Percentiles rank a stretch among this genome's conserved stretches.
Conservation (phyloP, 2,113 vertebrate genomes). For the Psilopogon haemacephalus region DNA sequence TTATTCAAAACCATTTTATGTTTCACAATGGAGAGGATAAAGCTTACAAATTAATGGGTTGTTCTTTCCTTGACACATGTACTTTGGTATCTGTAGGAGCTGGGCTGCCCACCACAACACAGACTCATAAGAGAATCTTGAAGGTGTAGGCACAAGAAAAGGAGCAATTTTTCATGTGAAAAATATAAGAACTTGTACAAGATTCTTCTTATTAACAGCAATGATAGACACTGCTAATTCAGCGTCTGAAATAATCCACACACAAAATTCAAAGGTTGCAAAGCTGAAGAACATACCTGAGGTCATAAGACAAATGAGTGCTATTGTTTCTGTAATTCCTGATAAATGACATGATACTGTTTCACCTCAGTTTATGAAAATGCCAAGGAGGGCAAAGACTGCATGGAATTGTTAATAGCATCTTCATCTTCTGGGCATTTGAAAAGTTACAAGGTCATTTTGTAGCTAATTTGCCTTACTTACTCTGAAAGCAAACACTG, state of each 20-base stretch:
- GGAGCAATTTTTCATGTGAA: not conserved
- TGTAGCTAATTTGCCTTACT: not conserved
- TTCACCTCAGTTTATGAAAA: not conserved
- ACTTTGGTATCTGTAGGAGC: not conserved
- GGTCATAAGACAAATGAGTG: not conserved
- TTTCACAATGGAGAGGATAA: not conserved
- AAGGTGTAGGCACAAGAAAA: constrained; percentile 9
- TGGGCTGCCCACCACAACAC: constrained; percentile 8
- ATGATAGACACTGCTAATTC: not conserved
- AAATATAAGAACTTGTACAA: not conserved
- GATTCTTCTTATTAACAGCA: not conserved
- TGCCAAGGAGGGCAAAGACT: not conserved
- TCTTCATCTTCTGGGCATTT: not conserved
- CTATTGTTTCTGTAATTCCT: not conserved
- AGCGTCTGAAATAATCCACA: not conserved
- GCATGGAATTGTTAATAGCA: not conserved
- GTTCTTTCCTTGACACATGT: not conserved
- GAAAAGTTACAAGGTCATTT: not conserved
- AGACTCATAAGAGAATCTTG: not conserved
- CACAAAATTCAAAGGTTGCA: not conserved
- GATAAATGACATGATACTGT: not conserved
- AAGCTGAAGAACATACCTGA: not conserved
- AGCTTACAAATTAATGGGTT: not conserved
- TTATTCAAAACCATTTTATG: not conserved
- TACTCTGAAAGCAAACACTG: not conserved